Evolutionary conservation across 2,888 invertebrate species (phyloP), one percentile per base, ranked within the genome.

Genomic region (Cantharis flavilabris): DNA sequence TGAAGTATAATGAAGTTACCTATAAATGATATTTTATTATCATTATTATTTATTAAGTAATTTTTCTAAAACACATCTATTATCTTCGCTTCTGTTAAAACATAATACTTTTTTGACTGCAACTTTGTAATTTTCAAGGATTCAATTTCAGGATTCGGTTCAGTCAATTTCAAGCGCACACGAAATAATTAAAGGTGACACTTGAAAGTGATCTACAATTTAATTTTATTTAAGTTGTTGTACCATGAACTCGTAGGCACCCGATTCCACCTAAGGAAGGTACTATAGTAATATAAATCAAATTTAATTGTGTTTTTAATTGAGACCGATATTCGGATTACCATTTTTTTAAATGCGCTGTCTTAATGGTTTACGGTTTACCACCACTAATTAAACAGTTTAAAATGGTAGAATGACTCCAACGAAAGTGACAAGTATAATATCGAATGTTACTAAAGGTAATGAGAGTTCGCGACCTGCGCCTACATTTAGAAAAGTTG

Each of bases 391-490:
- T 33, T 33, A 33, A 20, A 33, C 13, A 33, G 33, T 33, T 33
- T 33, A 33, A 33, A 33, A 33, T 33, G 13, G 33, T 13, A 13
- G 13, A 33, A 33, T 13, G 13, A 5, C n/a, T 33, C 5, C 33
- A 4, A 33, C 9, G 33, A 33, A 33, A 33, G 33, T 33, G 33
- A 33, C 33, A 33, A 33, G 33, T n/a, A 33, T 13, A 33, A 33
- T 33, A 33, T 33, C 33, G 33, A 33, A 33, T 13, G 33, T 33
- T 33, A 33, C 13, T 33, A 73, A 33, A 70, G 71, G 71, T 73
- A 76, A 76, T 69, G 73, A 77, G 74, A 73, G 72, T 75, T 77
- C 71, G 75, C 65, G 77, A 74, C 71, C 72, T 76, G 76, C 76
- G 72, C 76, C 72, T 73, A 72, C 72, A 76, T 73, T 70, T 72